phyloP scores from a whole-genome alignment of 2,888 invertebrate species.

The Venustoraphidia nigricollis region DNA sequence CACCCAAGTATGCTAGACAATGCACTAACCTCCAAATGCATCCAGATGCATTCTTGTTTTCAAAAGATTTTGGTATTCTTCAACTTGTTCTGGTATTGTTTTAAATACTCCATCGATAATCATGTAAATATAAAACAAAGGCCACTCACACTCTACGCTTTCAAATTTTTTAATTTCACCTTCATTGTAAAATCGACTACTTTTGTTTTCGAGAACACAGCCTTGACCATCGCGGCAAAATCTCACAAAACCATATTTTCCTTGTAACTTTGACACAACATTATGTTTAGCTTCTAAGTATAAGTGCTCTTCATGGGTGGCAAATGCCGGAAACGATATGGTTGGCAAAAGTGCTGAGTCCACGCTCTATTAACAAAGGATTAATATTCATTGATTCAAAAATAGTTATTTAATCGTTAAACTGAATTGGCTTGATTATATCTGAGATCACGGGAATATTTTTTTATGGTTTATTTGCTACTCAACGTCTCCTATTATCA shows the following conservation, averaged over 20 bases:
- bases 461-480: no score
- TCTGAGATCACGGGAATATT: no score
- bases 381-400: not conserved
- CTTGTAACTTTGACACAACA: slow-evolving; percentile 64
- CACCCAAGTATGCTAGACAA: not conserved
- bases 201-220: slow-evolving; percentile 71
- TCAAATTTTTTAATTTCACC: slow-evolving; percentile 94
- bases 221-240: slow-evolving; percentile 91
- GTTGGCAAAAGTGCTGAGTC: slow-evolving; percentile 86
- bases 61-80: slow-evolving; percentile 75
- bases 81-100: slow-evolving; percentile 75
- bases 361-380: slow-evolving; percentile 52
- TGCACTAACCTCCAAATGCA: slow-evolving; percentile 42
- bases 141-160: slow-evolving; percentile 95
- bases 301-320: slow-evolving; percentile 87
- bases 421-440: no score
- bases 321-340: slow-evolving; percentile 95
- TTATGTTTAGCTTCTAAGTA: slow-evolving; percentile 77
- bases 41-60: slow-evolving; percentile 70
- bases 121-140: slow-evolving; percentile 88
- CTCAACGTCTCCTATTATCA: no score
- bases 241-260: slow-evolving; percentile 84
- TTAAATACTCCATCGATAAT: slow-evolving; percentile 91
- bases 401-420: not conserved
- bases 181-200: slow-evolving; percentile 64